Evolutionary conservation across 53 echinoderm and acorn worm genomes (phyloP).

Genomic region (Luidia sarsii): DNA sequence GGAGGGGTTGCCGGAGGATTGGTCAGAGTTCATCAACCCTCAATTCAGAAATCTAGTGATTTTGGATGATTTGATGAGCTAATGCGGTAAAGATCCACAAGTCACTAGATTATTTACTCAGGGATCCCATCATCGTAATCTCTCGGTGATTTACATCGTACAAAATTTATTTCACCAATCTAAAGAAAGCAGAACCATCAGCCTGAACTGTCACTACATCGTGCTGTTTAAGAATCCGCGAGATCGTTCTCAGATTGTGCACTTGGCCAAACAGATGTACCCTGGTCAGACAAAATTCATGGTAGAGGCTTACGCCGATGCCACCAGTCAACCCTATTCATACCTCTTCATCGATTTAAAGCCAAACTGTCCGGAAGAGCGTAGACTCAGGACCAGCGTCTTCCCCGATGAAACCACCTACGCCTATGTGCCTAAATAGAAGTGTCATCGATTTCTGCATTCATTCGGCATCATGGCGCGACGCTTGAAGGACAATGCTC

Average conservation of each 20-base stretch:
- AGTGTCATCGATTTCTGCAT: not conserved
- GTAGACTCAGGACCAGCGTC: conserved; percentile 3
- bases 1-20: no score
- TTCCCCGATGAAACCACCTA: conserved; percentile 23
- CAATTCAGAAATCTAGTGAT: conserved; percentile 59
- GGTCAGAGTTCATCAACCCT: no score
- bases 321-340: no score
- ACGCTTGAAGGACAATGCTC: conserved; percentile 18
- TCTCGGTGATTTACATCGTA: conserved; percentile 62
- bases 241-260: conserved; percentile 63
- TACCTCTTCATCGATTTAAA: no score
- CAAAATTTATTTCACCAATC: no score
- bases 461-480: conserved; percentile 20
- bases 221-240: conserved; percentile 68
- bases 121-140: conserved; percentile 71
- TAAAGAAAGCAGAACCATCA: no score
- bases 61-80: conserved; percentile 74
- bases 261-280: no score
- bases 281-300: no score
- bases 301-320: no score
- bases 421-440: conserved; percentile 23
- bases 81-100: no score
- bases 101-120: conserved; percentile 69
- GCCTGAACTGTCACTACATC: no score
- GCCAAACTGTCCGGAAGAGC: conserved; percentile 15